phyloP scores from a whole-genome alignment of 2,113 vertebrate species.

The Castor canadensis region DNA sequence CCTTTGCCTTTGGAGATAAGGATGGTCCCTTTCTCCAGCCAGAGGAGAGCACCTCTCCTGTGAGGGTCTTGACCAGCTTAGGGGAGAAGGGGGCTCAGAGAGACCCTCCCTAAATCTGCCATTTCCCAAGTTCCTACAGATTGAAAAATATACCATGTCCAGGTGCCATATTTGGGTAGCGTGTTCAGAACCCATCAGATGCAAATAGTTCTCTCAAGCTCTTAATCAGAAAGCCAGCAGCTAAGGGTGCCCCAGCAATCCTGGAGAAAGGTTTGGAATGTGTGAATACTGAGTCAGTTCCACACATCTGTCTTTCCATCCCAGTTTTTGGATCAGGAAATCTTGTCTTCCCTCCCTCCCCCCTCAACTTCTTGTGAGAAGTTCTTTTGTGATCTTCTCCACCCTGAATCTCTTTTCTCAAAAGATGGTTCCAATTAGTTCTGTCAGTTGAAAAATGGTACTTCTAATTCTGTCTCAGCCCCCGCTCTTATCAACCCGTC shows the following conservation, averaged over 20 bases:
- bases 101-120: too few relatives aligned
- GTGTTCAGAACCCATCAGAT: not conserved
- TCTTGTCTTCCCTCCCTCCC: not conserved
- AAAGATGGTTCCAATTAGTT: not conserved
- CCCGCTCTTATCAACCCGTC: not conserved
- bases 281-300: accelerated
- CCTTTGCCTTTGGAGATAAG: not conserved
- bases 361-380: not conserved
- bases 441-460: accelerated
- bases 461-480: not conserved
- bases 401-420: not conserved
- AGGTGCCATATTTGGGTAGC: too few relatives aligned
- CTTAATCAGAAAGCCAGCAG: not conserved
- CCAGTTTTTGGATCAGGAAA: too few relatives aligned
- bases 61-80: too few relatives aligned
- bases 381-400: not conserved
- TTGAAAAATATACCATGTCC: not conserved
- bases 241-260: accelerated
- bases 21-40: not conserved
- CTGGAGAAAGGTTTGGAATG: too few relatives aligned
- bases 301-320: accelerated
- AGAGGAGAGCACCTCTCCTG: too few relatives aligned
- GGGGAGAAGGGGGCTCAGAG: not conserved
- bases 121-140: not conserved
- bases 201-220: not conserved